A percentile compares a stretch with the other conserved stretches of the same genome.
Evolutionary conservation across 2,888 invertebrate species (phyloP).

Genomic region (Nephrotoma appendiculata): DNA sequence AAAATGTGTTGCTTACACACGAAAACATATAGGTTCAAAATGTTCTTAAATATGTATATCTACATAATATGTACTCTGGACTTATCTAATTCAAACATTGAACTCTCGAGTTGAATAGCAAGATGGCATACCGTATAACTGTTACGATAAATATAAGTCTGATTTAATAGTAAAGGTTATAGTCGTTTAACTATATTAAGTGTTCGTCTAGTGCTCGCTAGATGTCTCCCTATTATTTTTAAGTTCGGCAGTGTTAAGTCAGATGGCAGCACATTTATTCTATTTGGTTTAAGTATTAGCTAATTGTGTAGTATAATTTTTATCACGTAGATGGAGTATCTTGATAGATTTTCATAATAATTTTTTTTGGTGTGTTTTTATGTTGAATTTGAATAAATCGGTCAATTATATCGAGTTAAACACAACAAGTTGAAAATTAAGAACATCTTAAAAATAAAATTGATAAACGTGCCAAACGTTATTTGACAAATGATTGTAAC

Average conservation of each 20-base stretch:
- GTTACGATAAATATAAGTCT: no score
- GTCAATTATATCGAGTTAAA: not conserved
- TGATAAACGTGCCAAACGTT: not conserved
- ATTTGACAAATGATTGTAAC: constrained; percentile 4
- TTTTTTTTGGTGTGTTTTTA: not conserved
- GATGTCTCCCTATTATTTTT: not conserved
- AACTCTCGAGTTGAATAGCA: no score
- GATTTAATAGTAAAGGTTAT: no score
- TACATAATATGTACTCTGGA: no score
- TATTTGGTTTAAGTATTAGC: not conserved
- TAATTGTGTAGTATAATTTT: not conserved
- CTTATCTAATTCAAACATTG: no score
- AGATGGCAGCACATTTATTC: not conserved
- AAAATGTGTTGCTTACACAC: no score
- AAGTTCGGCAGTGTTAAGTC: not conserved
- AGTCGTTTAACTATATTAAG: no score
- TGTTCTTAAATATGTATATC: no score
- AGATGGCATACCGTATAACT: no score
- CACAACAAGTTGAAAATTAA: not conserved
- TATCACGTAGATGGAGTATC: not conserved
- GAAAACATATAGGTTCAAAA: no score
- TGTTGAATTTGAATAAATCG: not conserved
- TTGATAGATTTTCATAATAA: not conserved
- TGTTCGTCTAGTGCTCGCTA: not conserved
- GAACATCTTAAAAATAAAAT: not conserved